Base-by-base conservation (phyloP, 2,888 invertebrate genomes). In the Ischnura elegans region DNA sequence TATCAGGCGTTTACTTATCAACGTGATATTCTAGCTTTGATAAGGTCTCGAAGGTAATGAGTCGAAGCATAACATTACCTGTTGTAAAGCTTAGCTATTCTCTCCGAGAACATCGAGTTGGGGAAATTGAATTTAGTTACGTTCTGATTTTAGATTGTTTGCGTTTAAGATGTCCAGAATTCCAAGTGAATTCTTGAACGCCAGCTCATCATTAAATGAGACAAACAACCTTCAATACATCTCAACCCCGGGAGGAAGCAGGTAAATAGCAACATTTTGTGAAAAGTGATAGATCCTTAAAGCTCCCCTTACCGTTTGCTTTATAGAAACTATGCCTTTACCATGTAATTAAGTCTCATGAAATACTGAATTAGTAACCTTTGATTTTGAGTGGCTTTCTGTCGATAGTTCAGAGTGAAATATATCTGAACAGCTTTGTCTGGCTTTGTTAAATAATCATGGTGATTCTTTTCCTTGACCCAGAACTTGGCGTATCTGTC, bases 191-290 rank as follows among this genome's bases (percentile, higher is more conserved):
- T 90, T 90, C 90, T 90, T 90, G 90, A 90, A 90, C 25, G 90
- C 90, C 90, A 90, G 90, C 61, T 90, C 90, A 66, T 61, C 90
- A 66, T 90, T 90, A 66, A 90, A 90, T 90, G 90, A 90, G 90
- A 90, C 90, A 90, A 90, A 90, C 90, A 90, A 61, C 90, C 90
- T 90, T 66, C 90, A 90, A 90, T 90, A 90, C 90, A 90, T 90
- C 90, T 90, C 90, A 61, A 25, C 90, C 61, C 90, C 90, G 61
- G 90, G 90, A 90, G 90, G 61, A 90, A 90, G 90, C 90, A 90
- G 90, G 90, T 90, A 90, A 90, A 90, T 90, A 90, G 90, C 55
- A 43, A 45, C 55, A 90, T 90, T 61, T 66, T 90, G 43, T 90
- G 61, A 90, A 90, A 61, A 90, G 25, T 90, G 90, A 90, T 90